Conservation (phyloP, 2,113 vertebrate genomes). For the Sardina pilchardus region DNA sequence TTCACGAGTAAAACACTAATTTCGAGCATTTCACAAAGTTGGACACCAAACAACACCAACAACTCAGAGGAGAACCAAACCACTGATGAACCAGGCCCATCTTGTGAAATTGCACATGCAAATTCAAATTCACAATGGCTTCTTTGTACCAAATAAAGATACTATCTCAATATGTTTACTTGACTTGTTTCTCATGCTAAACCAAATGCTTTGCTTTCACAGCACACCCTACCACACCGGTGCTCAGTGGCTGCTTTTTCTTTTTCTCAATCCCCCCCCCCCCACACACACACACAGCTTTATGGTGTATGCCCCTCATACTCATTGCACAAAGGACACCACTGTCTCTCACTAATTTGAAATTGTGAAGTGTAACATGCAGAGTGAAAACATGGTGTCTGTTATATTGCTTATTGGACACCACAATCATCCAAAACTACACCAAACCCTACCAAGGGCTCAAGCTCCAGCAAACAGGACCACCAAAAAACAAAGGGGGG, state of each 20-base stretch:
- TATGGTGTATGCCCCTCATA: neutral
- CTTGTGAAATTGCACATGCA: neutral
- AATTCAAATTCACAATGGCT: neutral
- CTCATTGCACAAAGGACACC: neutral
- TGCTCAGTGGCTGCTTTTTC: neutral
- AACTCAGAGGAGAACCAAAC: neutral
- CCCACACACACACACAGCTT: neutral
- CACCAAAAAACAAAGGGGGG: neutral
- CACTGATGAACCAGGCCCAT: neutral
- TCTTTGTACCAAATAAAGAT: neutral
- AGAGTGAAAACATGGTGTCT: neutral
- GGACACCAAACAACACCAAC: neutral
- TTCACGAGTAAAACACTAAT: neutral
- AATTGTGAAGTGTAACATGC: neutral
- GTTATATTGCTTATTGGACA: neutral
- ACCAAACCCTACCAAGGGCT: neutral
- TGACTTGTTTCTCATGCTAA: neutral
- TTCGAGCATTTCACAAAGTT: neutral
- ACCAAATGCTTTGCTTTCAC: neutral
- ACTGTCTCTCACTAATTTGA: neutral
- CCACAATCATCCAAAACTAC: neutral
- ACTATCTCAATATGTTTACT: neutral
- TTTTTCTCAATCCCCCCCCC: neutral
- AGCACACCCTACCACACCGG: neutral
- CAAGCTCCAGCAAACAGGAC: neutral